Base-by-base conservation (phyloP, 2,888 invertebrate species). In the Enoplolaimus lenunculus region DNA sequence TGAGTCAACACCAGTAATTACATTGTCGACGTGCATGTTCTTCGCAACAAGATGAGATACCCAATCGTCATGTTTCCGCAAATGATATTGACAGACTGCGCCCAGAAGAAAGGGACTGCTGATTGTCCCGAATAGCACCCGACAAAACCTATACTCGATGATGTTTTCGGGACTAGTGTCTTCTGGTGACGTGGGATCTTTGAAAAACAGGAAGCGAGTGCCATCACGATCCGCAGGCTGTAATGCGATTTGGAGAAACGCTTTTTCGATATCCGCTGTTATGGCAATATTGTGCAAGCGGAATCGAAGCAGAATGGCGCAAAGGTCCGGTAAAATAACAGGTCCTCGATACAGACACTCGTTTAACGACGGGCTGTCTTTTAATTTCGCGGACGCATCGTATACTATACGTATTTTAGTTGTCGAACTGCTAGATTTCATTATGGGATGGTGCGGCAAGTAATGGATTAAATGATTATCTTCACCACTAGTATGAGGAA, bases 321-420 rank as follows among this genome's bases (percentile, higher is more conserved):
- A 66, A 21, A 74, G 30, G 65, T 69, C 59, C 33, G 70, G 71
- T 3, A 71, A 62, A 16, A 73, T 69, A 16, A 45, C 45, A 45
- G 73, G 74, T 3, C 74, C 74, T 7, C 70, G 34, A 62, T 75
- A 73, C 2, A 74, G 35, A 45, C 73, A 74, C 60, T 74, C 73
- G 72, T 75, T 75, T 28, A 74, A 68, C 3, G 69, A 68, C 2
- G 64, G 21, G 1, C 62, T 70, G 68, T 73, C 67, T 1, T 2
- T 26, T 28, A 28, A 31, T 34, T 60, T 68, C 1, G 68, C 68
- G 1, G 72, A 73, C 3, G 72, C 77, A 71, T 77, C 76, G 67
- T 71, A 77, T 7, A 77, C 76, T 30, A 73, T 69, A 3, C 75
- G 35, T 7, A 77, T 35, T 68, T 77, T 77, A 0, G 75, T 45